Percentiles rank a stretch among this genome's conserved stretches.
These are phyloP conservation scores for Phallusia fumigata DNA, from an alignment of 23 tunicate genomes.

Conservation along the genomic window DNA sequence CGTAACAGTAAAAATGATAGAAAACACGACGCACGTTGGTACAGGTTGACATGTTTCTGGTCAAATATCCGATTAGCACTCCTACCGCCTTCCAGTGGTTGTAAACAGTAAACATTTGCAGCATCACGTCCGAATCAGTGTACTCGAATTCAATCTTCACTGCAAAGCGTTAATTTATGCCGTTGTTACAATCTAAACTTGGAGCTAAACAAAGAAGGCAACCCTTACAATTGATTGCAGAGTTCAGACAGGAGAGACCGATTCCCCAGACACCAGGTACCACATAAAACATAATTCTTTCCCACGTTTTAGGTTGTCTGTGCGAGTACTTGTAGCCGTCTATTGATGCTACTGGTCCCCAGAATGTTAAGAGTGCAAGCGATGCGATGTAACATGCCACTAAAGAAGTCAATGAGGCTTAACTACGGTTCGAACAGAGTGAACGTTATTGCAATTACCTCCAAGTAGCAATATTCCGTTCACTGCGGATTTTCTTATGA, in stretches of 20 bases:
- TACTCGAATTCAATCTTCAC: constrained; percentile 2
- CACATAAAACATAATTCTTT: constrained; percentile 12
- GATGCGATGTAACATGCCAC: constrained; percentile 14
- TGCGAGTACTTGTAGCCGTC: background rate
- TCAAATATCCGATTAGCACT: constrained; percentile 34
- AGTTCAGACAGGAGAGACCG: constrained; percentile 8
- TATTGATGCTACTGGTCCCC: constrained; percentile 21
- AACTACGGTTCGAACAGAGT: too few relatives aligned
- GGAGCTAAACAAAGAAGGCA: background rate
- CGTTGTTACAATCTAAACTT: background rate
- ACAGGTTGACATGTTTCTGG: constrained; percentile 46
- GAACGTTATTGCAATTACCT: constrained; percentile 11
- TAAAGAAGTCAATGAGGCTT: too few relatives aligned
- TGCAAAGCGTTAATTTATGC: background rate
- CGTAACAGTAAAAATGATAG: background rate
- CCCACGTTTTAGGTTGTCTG: constrained; percentile 2
- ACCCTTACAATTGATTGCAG: constrained; percentile 29
- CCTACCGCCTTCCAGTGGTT: constrained; percentile 48
- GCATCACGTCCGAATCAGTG: constrained; percentile 31
- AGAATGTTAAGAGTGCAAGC: background rate
- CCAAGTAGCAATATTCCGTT: constrained; percentile 23
- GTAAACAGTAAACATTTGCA: constrained; percentile 34
- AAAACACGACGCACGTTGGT: background rate
- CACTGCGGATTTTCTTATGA: constrained; percentile 15
- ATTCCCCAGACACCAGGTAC: constrained; percentile 44